phyloP scores from a whole-genome alignment of 2,888 invertebrate genomes.

The Drosophila borealis region DNA sequence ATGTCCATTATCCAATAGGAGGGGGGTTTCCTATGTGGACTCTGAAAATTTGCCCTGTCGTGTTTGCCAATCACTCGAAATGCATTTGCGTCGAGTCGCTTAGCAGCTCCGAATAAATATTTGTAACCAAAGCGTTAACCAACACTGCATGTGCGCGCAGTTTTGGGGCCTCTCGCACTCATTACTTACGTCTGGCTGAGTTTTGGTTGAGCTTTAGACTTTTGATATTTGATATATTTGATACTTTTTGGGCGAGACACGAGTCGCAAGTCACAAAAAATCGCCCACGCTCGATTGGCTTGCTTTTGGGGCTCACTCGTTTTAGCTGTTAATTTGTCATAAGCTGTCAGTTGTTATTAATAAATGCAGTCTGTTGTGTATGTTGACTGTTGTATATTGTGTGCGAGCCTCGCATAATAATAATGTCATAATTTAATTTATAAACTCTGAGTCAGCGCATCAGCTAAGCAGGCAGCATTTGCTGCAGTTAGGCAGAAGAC shows the following conservation, averaged over 20 bases:
- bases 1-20: conserved; percentile 44
- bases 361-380: conserved; percentile 41
- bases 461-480: conserved; percentile 16
- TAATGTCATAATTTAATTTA: conserved; percentile 80
- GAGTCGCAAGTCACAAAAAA: conserved; percentile 48
- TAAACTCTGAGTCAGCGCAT: conserved; percentile 66
- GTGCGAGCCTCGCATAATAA: conserved; percentile 73
- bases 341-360: conserved; percentile 72
- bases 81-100: conserved; percentile 60
- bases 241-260: conserved; percentile 49
- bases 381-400: conserved; percentile 8
- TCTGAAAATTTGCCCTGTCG: conserved; percentile 26
- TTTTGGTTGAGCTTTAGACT: conserved; percentile 58
- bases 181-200: conserved; percentile 66
- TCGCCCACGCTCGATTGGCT: conserved; percentile 61
- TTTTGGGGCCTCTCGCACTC: conserved; percentile 50
- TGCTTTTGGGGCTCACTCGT: conserved; percentile 26
- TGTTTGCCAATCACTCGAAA: conserved; percentile 77
- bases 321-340: conserved; percentile 74
- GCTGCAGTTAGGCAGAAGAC: conserved; percentile 1
- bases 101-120: conserved; percentile 46
- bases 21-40: conserved; percentile 22
- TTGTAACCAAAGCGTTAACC: conserved; percentile 51
- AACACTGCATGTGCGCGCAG: conserved; percentile 61
- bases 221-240: conserved; percentile 65